Evolutionary conservation across 1,140 invertebrate species (phyloP).

Genomic region (Adelges cooleyi): DNA sequence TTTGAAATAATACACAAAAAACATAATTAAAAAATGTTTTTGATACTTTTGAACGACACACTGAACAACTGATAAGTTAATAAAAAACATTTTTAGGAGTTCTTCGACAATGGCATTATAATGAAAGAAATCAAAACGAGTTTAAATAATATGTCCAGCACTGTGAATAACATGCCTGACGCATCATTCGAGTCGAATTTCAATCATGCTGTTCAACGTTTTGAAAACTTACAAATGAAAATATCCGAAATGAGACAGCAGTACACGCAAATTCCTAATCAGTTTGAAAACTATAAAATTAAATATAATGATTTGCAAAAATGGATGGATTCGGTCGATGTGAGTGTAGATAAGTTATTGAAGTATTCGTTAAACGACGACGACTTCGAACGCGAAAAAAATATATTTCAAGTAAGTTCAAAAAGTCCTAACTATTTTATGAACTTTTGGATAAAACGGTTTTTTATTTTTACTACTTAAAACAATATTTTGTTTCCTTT

Average conservation of each 20-base stretch:
- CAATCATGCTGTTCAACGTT: not conserved
- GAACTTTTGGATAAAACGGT: not conserved
- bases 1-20: no score
- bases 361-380: conserved; percentile 70
- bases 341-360: conserved; percentile 65
- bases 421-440: not conserved
- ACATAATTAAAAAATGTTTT: no score
- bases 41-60: no score
- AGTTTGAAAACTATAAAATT: conserved; percentile 29
- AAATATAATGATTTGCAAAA: conserved; percentile 69
- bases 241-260: not conserved
- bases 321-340: conserved; percentile 85
- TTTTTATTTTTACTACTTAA: not conserved
- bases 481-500: conserved; percentile 11
- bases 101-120: not conserved
- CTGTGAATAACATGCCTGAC: not conserved
- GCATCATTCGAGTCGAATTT: not conserved
- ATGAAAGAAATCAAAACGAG: conserved; percentile 20
- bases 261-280: conserved; percentile 13
- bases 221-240: conserved; percentile 5
- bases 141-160: conserved; percentile 10
- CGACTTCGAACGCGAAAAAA: conserved; percentile 79
- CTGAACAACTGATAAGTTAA: no score
- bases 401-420: conserved; percentile 65
- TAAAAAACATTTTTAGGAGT: conserved; percentile 9